Base-by-base conservation (phyloP, 2,797 vertebrate species). In the Schizothorax lantsangensis region DNA sequence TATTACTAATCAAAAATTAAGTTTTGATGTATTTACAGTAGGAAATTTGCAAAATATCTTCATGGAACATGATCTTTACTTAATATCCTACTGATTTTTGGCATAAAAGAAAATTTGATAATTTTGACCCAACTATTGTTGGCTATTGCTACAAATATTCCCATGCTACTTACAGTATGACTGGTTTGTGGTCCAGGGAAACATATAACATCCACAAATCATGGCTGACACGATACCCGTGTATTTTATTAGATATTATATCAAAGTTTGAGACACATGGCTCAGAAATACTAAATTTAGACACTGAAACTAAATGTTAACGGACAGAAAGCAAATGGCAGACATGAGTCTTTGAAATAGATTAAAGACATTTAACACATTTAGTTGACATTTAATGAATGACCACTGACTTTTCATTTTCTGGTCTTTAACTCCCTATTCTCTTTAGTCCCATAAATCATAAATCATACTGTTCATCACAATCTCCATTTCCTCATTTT, bases 341-440 rank as follows among this genome's bases (percentile, higher is more conserved):
- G 36, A 43, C 57, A 43, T 30, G 4, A 62, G 26, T 23, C 52
- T 59, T 73, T 72, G 23, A 73, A 26, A 83, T 40, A 66, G 59
- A 68, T 36, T 26, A 30, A 52, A 66, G 73, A n/a, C 23, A 64
- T 78, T 68, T 69, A 52, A n/a, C 33, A 78, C 40, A n/a, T 84
- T 84, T 36, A 36, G 81, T 30, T 73, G 78, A 40, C 45, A 82
- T 75, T 85, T 79, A 40, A 80, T 85, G 38, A 81, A 73, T 79
- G 19, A 38, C 66, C 68, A 23, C 38, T 52, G 72, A 54, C 3
- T 54, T 78, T 78, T 78, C 33, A 78, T 78, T 84, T 84, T 84
- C 43, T 78, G 74, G 45, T 52, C 36, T 54, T 68, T 78, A 52
- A 77, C 43, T 84, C 57, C 2, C 78, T 38, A 45, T 77, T 84